Evolutionary conservation across 1,140 invertebrate species (phyloP).

Genomic region (Chymomyza costata): DNA sequence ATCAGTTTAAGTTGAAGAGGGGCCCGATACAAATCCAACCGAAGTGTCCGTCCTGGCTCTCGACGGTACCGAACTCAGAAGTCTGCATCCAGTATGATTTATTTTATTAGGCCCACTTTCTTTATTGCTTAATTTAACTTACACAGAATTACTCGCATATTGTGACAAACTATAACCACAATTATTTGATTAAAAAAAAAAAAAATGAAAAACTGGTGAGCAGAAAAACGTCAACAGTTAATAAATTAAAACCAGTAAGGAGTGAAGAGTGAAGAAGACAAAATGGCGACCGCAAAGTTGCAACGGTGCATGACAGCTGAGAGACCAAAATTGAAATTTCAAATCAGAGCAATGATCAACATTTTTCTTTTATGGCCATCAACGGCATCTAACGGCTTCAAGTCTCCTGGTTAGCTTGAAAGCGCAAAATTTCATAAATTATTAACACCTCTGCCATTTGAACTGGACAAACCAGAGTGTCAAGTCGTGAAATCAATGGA

Average conservation of each 20-base stretch:
- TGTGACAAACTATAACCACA: too few relatives aligned
- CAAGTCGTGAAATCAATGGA: background rate
- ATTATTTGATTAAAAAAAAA: slow-evolving; percentile 37
- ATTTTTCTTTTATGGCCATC: background rate
- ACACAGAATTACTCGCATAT: too few relatives aligned
- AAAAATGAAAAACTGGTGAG: slow-evolving; percentile 26
- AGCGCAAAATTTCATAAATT: slow-evolving; percentile 58
- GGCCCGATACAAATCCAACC: too few relatives aligned
- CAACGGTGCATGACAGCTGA: slow-evolving; percentile 53
- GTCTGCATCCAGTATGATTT: too few relatives aligned
- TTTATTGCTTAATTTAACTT: too few relatives aligned
- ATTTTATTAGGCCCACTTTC: too few relatives aligned
- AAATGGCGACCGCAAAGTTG: slow-evolving; percentile 10
- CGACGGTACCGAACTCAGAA: too few relatives aligned
- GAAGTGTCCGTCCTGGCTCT: too few relatives aligned
- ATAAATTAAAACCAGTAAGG: slow-evolving; percentile 18
- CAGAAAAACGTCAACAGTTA: slow-evolving; percentile 1
- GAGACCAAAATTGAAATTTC: slow-evolving; percentile 55
- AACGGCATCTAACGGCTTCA: slow-evolving; percentile 27
- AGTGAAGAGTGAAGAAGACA: too few relatives aligned
- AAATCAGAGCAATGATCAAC: slow-evolving; percentile 42
- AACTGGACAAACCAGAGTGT: slow-evolving; percentile 64
- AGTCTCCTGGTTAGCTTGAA: too few relatives aligned
- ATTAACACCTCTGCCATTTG: slow-evolving; percentile 74
- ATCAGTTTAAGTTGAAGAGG: too few relatives aligned